Conservation (phyloP, 2,797 vertebrate species). For the Sebastes baramenuke region DNA sequence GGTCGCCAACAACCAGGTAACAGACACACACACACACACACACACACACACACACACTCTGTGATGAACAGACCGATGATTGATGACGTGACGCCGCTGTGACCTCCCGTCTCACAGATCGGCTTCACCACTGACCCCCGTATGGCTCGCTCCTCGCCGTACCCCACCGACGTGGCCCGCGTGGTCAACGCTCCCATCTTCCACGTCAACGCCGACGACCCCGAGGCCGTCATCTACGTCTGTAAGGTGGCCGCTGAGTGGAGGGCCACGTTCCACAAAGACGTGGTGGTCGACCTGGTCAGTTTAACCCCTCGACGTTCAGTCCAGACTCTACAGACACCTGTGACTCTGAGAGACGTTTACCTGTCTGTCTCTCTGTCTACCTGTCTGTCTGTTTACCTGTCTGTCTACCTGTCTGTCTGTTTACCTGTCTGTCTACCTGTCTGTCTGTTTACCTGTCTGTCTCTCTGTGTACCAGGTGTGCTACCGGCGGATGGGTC, state of each 20-base stretch:
- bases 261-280: constrained; percentile 95
- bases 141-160: constrained; percentile 93
- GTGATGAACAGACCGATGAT: no score
- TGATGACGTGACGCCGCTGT: background rate
- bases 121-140: constrained; percentile 96
- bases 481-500: constrained; percentile 91
- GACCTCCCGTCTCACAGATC: constrained; percentile 78
- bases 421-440: no score
- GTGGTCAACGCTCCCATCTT: constrained; percentile 97
- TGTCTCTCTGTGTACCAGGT: constrained; percentile 63
- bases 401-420: no score
- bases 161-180: constrained; percentile 92
- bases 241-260: constrained; percentile 95
- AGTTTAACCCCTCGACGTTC: background rate
- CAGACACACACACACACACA: background rate
- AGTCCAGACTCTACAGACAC: no score
- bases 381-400: no score
- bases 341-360: background rate
- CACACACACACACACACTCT: no score
- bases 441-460: no score
- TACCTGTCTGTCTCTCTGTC: no score
- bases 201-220: constrained; percentile 95
- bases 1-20: constrained; percentile 96
- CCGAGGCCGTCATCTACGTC: constrained; percentile 94
- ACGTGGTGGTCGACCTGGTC: constrained; percentile 96